Conservation (phyloP, 64 coral and sea anemone species). For the Montipora foliosa region DNA sequence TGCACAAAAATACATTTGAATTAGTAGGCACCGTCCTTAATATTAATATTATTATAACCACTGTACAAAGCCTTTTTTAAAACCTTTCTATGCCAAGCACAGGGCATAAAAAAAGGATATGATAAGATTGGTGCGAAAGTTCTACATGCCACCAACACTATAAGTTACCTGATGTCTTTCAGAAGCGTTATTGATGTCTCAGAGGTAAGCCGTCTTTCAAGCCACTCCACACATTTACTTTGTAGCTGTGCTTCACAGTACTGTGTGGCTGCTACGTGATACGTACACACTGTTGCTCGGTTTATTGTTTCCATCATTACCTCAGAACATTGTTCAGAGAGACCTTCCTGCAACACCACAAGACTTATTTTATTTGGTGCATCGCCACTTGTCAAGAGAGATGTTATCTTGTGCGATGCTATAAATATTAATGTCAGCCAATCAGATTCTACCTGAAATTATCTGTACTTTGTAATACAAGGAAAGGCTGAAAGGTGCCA, state of each 20-base stretch:
- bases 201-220: conserved; percentile 88
- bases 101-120: not conserved
- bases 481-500: no score
- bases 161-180: conserved; percentile 77
- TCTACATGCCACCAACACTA: not conserved
- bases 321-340: conserved; percentile 86
- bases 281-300: conserved; percentile 86
- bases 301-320: conserved; percentile 95
- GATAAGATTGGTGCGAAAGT: not conserved
- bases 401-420: no score
- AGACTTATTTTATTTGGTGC: not conserved
- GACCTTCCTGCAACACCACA: conserved; percentile 60
- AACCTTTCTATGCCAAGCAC: no score
- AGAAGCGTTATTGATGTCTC: conserved; percentile 77
- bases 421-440: no score
- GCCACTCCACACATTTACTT: conserved; percentile 92
- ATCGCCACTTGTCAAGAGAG: no score
- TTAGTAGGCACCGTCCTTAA: no score
- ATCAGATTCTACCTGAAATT: no score
- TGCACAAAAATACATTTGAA: no score
- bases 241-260: conserved; percentile 77
- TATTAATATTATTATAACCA: no score
- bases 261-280: conserved; percentile 69
- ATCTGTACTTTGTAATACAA: no score
- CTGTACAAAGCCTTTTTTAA: no score